These are phyloP conservation scores for Porites cylindrica DNA, from an alignment of 92 coral and sea anemone species.

Conservation along the genomic window DNA sequence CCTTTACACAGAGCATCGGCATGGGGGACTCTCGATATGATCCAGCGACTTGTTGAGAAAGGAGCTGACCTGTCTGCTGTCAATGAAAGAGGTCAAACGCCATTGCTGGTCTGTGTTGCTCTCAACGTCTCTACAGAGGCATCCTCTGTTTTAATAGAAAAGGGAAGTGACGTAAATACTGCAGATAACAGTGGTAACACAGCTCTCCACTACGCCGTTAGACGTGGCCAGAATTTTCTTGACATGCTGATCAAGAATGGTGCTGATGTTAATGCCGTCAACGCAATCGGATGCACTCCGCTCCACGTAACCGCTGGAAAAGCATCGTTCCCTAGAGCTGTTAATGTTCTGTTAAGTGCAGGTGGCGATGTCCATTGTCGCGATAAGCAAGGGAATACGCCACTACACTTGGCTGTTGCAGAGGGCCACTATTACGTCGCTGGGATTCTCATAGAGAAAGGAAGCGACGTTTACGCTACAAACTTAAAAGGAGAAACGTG, in stretches of 20 bases:
- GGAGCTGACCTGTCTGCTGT: slow-evolving; percentile 56
- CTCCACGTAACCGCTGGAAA: not conserved
- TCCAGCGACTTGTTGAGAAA: slow-evolving; percentile 47
- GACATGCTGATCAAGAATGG: slow-evolving; percentile 26
- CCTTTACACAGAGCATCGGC: slow-evolving; percentile 71
- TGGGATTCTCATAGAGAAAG: not conserved
- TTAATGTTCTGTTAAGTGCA: not conserved
- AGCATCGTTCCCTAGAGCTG: not conserved
- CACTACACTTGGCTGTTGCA: no score
- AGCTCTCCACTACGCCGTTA: slow-evolving; percentile 67
- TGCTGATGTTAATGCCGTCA: slow-evolving; percentile 27
- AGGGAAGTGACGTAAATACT: not conserved
- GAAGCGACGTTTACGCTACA: not conserved
- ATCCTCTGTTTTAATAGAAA: not conserved
- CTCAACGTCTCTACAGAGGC: not conserved
- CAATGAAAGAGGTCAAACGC: slow-evolving; percentile 41
- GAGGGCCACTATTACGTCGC: no score
- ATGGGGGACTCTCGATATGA: slow-evolving; percentile 45
- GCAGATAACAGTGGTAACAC: slow-evolving; percentile 1
- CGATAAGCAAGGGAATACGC: no score
- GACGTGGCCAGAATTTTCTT: slow-evolving; percentile 30
- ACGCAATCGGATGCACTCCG: slow-evolving; percentile 30
- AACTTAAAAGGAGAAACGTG: not conserved
- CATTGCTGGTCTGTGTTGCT: slow-evolving; percentile 40
- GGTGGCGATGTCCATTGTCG: no score